These are phyloP conservation scores for Bubo blakistoni DNA, from an alignment of 2,113 vertebrate genomes.

Conservation along the genomic window DNA sequence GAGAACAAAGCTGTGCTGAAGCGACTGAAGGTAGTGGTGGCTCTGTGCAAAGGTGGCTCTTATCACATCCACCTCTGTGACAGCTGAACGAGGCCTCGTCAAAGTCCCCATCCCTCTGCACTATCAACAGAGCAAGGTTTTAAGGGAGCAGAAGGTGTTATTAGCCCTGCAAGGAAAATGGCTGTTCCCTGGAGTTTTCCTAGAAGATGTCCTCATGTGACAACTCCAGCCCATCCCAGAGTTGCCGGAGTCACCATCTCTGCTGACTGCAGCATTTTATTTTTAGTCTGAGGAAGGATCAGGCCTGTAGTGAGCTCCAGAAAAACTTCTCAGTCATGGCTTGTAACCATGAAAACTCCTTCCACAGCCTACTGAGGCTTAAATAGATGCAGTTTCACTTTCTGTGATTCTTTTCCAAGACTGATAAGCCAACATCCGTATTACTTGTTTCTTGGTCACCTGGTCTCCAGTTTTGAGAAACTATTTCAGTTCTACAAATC, in stretches of 20 bases:
- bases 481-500: slow-evolving; percentile 16
- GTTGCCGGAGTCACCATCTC: fast-evolving
- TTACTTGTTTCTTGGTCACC: slow-evolving; percentile 27
- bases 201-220: background rate
- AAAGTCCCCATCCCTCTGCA: background rate
- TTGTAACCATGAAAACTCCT: slow-evolving; percentile 11
- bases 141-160: background rate
- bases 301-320: background rate
- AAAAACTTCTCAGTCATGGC: slow-evolving; percentile 26
- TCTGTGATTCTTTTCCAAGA: slow-evolving; percentile 37
- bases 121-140: background rate
- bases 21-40: background rate
- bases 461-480: slow-evolving; percentile 20
- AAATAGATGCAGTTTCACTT: slow-evolving; percentile 22
- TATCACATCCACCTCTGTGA: background rate
- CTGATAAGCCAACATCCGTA: slow-evolving; percentile 10
- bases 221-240: background rate
- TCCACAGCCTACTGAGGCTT: background rate
- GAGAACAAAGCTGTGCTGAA: background rate
- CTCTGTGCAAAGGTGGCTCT: background rate
- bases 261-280: background rate
- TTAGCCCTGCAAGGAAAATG: background rate
- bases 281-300: background rate
- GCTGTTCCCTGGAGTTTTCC: background rate
- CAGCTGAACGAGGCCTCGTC: background rate